phyloP scores from a whole-genome alignment of 23 tunicate genomes.

The Oikopleura albicans region DNA sequence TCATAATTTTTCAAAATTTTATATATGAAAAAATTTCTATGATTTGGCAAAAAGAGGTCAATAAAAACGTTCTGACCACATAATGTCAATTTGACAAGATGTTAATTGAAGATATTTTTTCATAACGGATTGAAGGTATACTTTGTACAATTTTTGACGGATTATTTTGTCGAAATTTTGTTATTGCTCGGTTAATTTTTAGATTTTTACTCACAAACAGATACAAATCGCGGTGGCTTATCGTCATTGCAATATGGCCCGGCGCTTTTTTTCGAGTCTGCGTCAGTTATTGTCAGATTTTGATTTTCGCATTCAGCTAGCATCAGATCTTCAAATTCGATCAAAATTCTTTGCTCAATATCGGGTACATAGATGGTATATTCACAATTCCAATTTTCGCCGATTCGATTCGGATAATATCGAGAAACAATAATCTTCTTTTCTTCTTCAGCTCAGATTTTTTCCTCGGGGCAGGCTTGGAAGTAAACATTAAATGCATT shows the following conservation, averaged over 20 bases:
- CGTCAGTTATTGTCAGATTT: not conserved
- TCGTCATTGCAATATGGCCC: not conserved
- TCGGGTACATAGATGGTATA: not conserved
- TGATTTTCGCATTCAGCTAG: not conserved
- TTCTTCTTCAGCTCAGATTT: not conserved
- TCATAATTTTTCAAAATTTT: too few relatives aligned
- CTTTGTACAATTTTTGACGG: too few relatives aligned
- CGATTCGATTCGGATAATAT: not conserved
- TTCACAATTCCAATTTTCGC: not conserved
- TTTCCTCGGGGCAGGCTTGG: not conserved
- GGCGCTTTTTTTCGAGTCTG: not conserved
- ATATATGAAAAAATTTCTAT: too few relatives aligned
- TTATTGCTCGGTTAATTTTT: too few relatives aligned
- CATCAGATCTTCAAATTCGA: constrained; percentile 1
- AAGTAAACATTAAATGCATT: not conserved
- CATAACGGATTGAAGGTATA: too few relatives aligned
- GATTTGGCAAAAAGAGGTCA: too few relatives aligned
- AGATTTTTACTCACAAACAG: too few relatives aligned
- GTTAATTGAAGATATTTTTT: too few relatives aligned
- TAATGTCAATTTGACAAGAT: too few relatives aligned
- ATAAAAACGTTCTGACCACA: too few relatives aligned
- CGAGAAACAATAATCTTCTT: not conserved
- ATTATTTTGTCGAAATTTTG: too few relatives aligned
- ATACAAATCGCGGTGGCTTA: not conserved
- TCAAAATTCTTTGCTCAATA: constrained; percentile 1